Evolutionary conservation across 2,888 invertebrate genomes (phyloP).

Genomic region (Archaeoteleia sp.): DNA sequence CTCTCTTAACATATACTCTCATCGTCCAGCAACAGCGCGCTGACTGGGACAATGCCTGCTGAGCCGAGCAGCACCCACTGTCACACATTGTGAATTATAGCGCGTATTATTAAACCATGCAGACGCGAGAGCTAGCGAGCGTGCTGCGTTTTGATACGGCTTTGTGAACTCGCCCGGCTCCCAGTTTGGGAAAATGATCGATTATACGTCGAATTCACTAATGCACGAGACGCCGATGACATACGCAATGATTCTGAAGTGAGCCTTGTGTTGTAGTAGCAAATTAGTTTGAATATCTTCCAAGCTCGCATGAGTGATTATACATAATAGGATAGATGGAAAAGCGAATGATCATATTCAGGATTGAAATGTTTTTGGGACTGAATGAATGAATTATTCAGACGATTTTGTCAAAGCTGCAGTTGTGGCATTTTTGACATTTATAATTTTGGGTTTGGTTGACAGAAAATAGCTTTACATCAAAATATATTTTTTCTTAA

Average conservation of each 20-base stretch:
- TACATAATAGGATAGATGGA: neutral
- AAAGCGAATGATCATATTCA: conserved; percentile 17
- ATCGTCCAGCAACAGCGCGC: conserved; percentile 30
- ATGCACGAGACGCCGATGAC: conserved; percentile 28
- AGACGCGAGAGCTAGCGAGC: conserved; percentile 34
- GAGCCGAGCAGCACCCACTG: conserved; percentile 63
- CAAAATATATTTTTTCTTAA: too few species aligned
- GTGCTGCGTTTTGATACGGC: conserved; percentile 46
- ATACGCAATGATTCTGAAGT: conserved; percentile 15
- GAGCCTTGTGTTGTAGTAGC: conserved; percentile 1
- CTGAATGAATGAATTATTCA: too few species aligned
- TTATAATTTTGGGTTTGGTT: too few species aligned
- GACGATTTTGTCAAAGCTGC: too few species aligned
- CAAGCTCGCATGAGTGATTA: conserved; percentile 13
- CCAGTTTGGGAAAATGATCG: conserved; percentile 32
- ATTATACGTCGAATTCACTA: conserved; percentile 27
- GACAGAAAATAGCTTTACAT: too few species aligned
- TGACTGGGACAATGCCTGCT: conserved; percentile 62
- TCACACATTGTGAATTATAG: conserved; percentile 65
- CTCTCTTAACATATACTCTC: conserved; percentile 6
- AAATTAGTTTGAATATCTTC: conserved; percentile 17
- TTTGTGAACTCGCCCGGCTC: conserved; percentile 37
- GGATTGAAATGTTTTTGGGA: neutral
- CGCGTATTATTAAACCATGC: conserved; percentile 64
- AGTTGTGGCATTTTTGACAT: too few species aligned